Evolutionary conservation across 2,888 invertebrate genomes (phyloP).

Genomic region (Latheticus oryzae): DNA sequence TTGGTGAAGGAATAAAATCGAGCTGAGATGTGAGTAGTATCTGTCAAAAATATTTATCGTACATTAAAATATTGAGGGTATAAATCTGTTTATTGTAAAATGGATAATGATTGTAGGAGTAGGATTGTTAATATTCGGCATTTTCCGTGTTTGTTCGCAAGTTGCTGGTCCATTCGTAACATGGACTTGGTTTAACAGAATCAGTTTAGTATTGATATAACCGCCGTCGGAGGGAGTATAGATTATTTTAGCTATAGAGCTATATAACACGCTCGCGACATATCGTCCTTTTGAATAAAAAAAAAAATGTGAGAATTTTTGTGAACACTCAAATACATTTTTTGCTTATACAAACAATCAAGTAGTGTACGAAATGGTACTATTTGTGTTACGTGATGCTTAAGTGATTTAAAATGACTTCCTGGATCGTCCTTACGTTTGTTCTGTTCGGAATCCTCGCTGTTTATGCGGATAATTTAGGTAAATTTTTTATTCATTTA

Average conservation of each 20-base stretch:
- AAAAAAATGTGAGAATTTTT: constrained; percentile 28
- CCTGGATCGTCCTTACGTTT: constrained; percentile 42
- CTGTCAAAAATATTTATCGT: constrained; percentile 36
- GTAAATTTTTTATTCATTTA: constrained; percentile 33
- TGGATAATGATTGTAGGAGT: constrained; percentile 21
- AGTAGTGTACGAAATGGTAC: constrained; percentile 39
- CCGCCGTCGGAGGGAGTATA: constrained; percentile 30
- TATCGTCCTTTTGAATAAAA: constrained; percentile 12
- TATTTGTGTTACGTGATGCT: constrained; percentile 36
- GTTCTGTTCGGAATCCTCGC: constrained; percentile 40
- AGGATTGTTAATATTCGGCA: constrained; percentile 9
- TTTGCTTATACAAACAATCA: too few species aligned
- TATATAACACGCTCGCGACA: constrained; percentile 28
- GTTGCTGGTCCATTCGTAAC: constrained; percentile 37
- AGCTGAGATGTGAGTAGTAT: constrained; percentile 3
- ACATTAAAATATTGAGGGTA: constrained; percentile 32
- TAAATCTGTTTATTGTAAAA: constrained; percentile 37
- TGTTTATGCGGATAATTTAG: constrained; percentile 43
- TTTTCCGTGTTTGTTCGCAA: constrained; percentile 20
- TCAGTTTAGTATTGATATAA: constrained; percentile 41
- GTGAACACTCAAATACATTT: too few species aligned
- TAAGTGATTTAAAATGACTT: constrained; percentile 44
- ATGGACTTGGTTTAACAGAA: constrained; percentile 38
- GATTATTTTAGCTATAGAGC: too few species aligned
- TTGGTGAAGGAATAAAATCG: too few species aligned